Conservation (phyloP, 64 coral and sea anemone species). For the Hydrozoanthus tunicans region DNA sequence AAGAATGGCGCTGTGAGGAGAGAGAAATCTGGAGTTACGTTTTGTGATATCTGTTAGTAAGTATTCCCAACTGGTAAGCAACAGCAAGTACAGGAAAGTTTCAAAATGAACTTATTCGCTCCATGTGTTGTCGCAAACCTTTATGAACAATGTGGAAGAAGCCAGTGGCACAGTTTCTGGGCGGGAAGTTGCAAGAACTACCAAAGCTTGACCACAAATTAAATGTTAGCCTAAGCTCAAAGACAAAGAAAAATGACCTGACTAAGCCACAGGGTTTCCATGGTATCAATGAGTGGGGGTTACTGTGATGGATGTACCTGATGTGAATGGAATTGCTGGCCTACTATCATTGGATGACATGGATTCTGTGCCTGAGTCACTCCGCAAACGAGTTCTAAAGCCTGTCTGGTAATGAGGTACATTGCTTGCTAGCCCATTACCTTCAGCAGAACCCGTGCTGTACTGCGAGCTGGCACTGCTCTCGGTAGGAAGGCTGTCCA, state of each 20-base stretch:
- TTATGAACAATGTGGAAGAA: no score
- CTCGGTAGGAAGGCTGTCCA: conserved; percentile 72
- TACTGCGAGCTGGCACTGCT: conserved; percentile 81
- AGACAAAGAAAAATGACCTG: neutral
- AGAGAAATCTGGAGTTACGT: no score
- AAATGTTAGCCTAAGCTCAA: neutral
- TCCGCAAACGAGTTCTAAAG: conserved; percentile 69
- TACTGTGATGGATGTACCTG: conserved; percentile 80
- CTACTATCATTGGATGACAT: conserved; percentile 63
- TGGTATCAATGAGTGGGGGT: neutral
- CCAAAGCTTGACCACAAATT: neutral
- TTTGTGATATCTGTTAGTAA: no score
- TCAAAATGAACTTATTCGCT: no score
- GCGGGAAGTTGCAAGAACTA: neutral
- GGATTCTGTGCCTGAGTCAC: conserved; percentile 86
- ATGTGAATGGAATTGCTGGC: conserved; percentile 65
- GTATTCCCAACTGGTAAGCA: no score
- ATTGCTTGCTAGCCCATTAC: conserved; percentile 69
- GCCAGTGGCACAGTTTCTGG: no score
- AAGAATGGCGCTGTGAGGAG: no score
- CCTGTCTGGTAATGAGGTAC: conserved; percentile 36
- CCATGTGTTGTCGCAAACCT: no score
- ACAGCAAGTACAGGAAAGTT: no score
- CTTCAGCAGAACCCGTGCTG: conserved; percentile 80
- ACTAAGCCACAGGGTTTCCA: neutral